phyloP scores from a whole-genome alignment of 2,888 invertebrate genomes.

The Amblyjoppa fuscipennis region DNA sequence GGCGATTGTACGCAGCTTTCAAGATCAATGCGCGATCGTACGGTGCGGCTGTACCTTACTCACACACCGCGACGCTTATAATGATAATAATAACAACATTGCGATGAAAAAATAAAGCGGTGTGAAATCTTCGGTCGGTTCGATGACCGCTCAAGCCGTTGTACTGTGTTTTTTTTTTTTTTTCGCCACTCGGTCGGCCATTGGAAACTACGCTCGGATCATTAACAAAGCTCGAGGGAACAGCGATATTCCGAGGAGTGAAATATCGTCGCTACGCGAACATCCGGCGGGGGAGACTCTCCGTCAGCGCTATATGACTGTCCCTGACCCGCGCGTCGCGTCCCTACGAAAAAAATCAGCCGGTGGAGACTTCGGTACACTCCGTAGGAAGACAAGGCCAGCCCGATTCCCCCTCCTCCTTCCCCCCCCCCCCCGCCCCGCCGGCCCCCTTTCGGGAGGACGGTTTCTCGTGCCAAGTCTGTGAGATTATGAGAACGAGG shows the following conservation, averaged over 20 bases:
- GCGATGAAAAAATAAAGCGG: background rate
- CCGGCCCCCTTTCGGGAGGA: background rate
- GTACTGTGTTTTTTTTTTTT: background rate
- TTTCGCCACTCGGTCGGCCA: background rate
- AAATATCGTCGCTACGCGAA: conserved; percentile 1
- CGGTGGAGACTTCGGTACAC: background rate
- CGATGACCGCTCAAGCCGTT: conserved; percentile 5
- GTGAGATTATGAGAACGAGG: conserved; percentile 38
- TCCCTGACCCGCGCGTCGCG: conserved; percentile 41
- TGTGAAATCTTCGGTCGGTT: conserved; percentile 24
- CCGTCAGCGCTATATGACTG: conserved; percentile 33
- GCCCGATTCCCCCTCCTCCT: background rate
- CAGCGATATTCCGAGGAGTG: background rate
- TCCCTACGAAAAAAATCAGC: conserved; percentile 42
- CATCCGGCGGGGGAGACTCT: background rate
- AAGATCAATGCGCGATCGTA: conserved; percentile 15
- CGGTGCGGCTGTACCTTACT: background rate
- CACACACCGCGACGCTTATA: background rate
- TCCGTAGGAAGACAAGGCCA: conserved; percentile 34
- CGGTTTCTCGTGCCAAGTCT: conserved; percentile 22
- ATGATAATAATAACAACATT: conserved; percentile 33
- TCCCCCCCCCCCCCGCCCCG: background rate
- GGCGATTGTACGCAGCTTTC: conserved; percentile 9
- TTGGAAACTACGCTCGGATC: background rate
- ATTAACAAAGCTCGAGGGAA: conserved; percentile 7